phyloP scores from a whole-genome alignment of 2,888 invertebrate species.

The Hemaris fuciformis region DNA sequence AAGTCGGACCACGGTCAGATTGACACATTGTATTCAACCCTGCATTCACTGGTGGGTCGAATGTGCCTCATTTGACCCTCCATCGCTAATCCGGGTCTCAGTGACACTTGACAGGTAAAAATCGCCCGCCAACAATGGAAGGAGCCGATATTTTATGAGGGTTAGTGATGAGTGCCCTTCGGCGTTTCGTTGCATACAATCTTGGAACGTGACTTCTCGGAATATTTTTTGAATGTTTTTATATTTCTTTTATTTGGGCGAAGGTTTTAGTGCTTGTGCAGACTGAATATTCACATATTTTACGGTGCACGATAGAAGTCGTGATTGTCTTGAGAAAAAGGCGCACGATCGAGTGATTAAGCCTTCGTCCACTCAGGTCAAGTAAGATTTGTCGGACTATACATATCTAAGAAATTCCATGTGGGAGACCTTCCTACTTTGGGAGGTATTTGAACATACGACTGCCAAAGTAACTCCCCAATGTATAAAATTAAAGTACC shows the following conservation, averaged over 20 bases:
- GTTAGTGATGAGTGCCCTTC: constrained; percentile 43
- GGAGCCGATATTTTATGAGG: constrained; percentile 43
- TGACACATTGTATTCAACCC: constrained; percentile 13
- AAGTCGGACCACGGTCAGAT: constrained; percentile 7
- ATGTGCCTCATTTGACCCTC: constrained; percentile 13
- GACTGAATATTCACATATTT: background rate
- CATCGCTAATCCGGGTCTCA: constrained; percentile 41
- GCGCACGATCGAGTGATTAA: no score
- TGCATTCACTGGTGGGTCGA: constrained; percentile 1
- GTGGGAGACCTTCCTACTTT: no score
- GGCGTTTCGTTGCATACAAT: constrained; percentile 32
- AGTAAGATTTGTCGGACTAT: no score
- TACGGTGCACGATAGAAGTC: background rate
- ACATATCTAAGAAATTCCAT: no score
- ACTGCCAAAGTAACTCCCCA: no score
- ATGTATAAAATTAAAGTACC: no score
- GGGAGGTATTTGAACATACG: no score
- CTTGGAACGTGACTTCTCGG: constrained; percentile 27
- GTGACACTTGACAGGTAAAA: constrained; percentile 51
- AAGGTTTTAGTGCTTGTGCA: background rate
- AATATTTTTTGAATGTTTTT: constrained; percentile 8
- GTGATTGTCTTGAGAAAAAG: no score
- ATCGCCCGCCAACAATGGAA: constrained; percentile 43
- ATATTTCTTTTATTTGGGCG: background rate
- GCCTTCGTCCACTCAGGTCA: no score